A percentile compares a stretch with the other conserved stretches of the same genome.
Conservation (phyloP, 2,113 vertebrate species). For the Peromyscus maniculatus region DNA sequence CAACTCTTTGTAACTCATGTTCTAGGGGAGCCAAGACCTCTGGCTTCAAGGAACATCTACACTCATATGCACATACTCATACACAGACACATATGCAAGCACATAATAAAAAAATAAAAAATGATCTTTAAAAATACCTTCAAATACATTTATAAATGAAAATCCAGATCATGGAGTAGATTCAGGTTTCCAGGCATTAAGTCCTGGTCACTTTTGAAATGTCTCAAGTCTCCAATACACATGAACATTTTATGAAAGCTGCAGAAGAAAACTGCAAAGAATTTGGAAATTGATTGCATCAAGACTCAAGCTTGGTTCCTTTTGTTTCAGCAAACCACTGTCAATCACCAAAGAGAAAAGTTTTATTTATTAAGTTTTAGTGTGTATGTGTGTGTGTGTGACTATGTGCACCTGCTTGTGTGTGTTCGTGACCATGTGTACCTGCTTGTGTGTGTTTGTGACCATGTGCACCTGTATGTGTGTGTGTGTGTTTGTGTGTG, state of each 20-base stretch:
- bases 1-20: not conserved
- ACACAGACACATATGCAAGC: not conserved
- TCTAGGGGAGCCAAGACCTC: accelerated
- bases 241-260: not conserved
- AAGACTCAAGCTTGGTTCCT: not conserved
- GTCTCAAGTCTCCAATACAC: not conserved
- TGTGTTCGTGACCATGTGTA: not conserved
- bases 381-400: not conserved
- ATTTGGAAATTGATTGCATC: not conserved
- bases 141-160: too few species aligned
- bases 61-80: not conserved
- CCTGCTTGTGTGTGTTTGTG: not conserved
- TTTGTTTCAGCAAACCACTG: not conserved
- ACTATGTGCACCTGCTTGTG: not conserved
- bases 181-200: not conserved
- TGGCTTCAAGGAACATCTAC: not conserved
- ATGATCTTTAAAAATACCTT: not conserved
- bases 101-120: not conserved
- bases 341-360: not conserved
- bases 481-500: not conserved
- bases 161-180: not conserved
- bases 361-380: not conserved
- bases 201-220: not conserved
- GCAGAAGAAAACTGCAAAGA: not conserved
- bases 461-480: not conserved